Evolutionary conservation across 2,113 vertebrate species (phyloP).

Genomic region (Ginglymostoma cirratum): DNA sequence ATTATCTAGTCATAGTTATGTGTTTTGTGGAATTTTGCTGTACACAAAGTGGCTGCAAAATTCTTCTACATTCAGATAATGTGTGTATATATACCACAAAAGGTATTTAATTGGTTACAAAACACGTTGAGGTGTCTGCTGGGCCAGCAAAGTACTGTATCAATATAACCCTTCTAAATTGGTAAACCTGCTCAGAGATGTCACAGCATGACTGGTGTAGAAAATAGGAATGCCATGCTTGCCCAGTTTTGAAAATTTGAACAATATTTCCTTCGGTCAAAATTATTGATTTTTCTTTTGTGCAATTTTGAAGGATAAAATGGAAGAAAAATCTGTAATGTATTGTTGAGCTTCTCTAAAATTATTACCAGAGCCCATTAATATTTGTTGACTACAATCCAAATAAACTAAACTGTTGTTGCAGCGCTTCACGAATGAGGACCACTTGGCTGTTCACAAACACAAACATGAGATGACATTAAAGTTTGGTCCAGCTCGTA

Average conservation of each 20-base stretch:
- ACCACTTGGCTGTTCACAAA: constrained; percentile 99
- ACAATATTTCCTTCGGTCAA: background rate
- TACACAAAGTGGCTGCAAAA: no score
- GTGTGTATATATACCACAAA: background rate
- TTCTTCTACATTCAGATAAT: background rate
- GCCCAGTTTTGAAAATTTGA: background rate
- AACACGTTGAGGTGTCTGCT: background rate
- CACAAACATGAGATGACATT: constrained; percentile 99
- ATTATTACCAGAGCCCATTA: background rate
- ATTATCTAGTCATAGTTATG: no score
- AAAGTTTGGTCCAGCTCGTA: constrained; percentile 97
- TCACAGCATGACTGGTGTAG: background rate
- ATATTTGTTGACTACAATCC: background rate
- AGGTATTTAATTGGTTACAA: background rate
- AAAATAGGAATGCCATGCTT: background rate
- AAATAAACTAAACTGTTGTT: constrained; percentile 38
- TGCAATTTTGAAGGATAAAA: background rate
- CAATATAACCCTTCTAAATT: background rate
- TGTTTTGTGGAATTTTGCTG: no score
- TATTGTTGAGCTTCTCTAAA: background rate
- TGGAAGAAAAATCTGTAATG: background rate
- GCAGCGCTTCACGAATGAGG: constrained; percentile 99
- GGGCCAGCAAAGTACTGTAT: background rate
- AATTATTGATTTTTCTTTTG: background rate
- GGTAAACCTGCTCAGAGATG: background rate